These are phyloP conservation scores for Lapara coniferarum DNA, from an alignment of 2,888 invertebrate species.

Conservation along the genomic window DNA sequence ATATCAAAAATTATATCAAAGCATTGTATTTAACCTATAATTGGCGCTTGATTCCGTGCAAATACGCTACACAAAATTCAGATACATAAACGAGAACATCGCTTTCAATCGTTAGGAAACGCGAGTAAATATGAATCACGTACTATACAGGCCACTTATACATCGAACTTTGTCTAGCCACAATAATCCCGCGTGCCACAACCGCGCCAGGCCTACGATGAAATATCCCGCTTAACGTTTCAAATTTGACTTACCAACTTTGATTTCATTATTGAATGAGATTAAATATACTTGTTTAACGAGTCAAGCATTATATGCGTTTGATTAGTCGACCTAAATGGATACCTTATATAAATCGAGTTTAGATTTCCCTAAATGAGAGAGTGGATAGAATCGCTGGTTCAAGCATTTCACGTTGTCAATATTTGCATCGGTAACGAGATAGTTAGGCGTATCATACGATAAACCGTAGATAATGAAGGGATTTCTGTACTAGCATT, in stretches of 20 bases:
- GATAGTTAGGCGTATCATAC: not conserved
- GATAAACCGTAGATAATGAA: not conserved
- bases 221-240: slow-evolving; percentile 48
- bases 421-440: slow-evolving; percentile 2
- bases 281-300: not conserved
- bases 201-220: slow-evolving; percentile 35
- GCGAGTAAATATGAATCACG: slow-evolving; percentile 14
- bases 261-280: slow-evolving; percentile 37
- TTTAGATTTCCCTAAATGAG: not conserved
- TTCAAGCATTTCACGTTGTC: not conserved
- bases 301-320: not conserved
- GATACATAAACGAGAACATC: slow-evolving; percentile 5
- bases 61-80: slow-evolving; percentile 4
- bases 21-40: not conserved
- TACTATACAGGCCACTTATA: slow-evolving; percentile 16
- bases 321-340: not conserved
- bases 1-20: not conserved
- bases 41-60: not conserved
- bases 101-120: slow-evolving; percentile 1
- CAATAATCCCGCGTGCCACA: slow-evolving; percentile 49
- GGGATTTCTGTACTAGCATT: no score
- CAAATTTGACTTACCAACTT: slow-evolving; percentile 43
- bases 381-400: not conserved
- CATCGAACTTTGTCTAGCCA: slow-evolving; percentile 41
- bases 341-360: not conserved